These are phyloP conservation scores for Himalopsyche kuldschensis DNA, from an alignment of 2,888 invertebrate genomes.

Conservation along the genomic window DNA sequence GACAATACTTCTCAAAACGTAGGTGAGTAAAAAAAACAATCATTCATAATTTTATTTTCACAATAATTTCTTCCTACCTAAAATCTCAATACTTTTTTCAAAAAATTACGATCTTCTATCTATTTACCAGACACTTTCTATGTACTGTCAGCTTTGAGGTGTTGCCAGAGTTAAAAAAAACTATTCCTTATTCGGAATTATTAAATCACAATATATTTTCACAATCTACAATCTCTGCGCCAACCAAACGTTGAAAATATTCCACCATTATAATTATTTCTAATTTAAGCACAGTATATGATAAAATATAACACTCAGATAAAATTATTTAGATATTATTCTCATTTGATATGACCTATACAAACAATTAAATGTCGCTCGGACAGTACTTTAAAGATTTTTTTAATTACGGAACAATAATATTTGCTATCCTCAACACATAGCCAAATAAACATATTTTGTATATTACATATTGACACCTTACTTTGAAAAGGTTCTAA, in stretches of 20 bases:
- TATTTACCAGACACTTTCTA: neutral
- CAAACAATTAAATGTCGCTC: neutral
- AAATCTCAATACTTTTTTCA: neutral
- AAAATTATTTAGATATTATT: neutral
- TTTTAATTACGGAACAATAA: too few species aligned
- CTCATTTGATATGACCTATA: neutral
- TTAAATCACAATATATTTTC: neutral
- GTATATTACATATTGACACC: too few species aligned
- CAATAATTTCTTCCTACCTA: constrained; percentile 1
- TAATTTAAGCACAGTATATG: neutral
- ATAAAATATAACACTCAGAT: neutral
- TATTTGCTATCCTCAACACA: too few species aligned
- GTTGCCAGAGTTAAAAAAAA: neutral
- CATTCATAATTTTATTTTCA: neutral
- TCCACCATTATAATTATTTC: neutral
- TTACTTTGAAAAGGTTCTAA: too few species aligned
- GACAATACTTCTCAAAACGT: neutral
- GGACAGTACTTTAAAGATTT: neutral
- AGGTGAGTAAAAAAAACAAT: neutral
- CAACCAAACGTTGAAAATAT: neutral
- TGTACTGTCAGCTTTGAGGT: neutral
- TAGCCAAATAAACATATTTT: too few species aligned
- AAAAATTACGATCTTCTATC: neutral
- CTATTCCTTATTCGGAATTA: neutral
- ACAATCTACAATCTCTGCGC: neutral